These are phyloP conservation scores for Tholera decimalis DNA, from an alignment of 2,888 invertebrate species.

Conservation along the genomic window DNA sequence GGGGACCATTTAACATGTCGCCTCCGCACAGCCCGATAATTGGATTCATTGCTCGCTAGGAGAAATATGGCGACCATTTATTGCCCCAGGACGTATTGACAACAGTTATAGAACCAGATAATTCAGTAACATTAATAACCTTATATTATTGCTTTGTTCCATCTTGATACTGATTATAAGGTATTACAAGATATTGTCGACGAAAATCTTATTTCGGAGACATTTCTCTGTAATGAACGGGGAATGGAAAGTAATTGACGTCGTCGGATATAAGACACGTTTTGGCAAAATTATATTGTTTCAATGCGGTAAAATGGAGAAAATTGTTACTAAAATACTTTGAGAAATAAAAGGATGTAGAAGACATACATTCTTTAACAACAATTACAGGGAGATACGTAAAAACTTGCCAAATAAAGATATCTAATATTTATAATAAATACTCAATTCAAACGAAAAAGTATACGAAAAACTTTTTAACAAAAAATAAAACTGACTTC, in stretches of 20 bases:
- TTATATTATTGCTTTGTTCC: slow-evolving; percentile 59
- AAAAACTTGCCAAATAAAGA: background rate
- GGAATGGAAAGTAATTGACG: slow-evolving; percentile 35
- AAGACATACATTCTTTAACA: background rate
- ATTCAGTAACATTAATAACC: slow-evolving; percentile 65
- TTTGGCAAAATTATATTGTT: slow-evolving; percentile 19
- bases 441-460: background rate
- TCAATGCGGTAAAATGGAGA: slow-evolving; percentile 15
- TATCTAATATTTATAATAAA: too few relatives aligned
- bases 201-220: slow-evolving; percentile 24
- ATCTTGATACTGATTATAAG: slow-evolving; percentile 51
- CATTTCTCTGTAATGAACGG: slow-evolving; percentile 31
- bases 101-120: slow-evolving; percentile 67
- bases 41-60: slow-evolving; percentile 85
- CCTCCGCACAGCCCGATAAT: slow-evolving; percentile 83
- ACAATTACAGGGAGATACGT: background rate
- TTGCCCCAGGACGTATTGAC: slow-evolving; percentile 76
- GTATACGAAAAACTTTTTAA: too few relatives aligned
- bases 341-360: background rate
- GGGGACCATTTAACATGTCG: slow-evolving; percentile 86
- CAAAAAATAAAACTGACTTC: too few relatives aligned
- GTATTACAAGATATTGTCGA: slow-evolving; percentile 38
- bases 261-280: slow-evolving; percentile 12
- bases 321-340: background rate
- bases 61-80: slow-evolving; percentile 85